These are phyloP conservation scores for Coremacera marginata DNA, from an alignment of 2,888 invertebrate genomes.

Conservation along the genomic window DNA sequence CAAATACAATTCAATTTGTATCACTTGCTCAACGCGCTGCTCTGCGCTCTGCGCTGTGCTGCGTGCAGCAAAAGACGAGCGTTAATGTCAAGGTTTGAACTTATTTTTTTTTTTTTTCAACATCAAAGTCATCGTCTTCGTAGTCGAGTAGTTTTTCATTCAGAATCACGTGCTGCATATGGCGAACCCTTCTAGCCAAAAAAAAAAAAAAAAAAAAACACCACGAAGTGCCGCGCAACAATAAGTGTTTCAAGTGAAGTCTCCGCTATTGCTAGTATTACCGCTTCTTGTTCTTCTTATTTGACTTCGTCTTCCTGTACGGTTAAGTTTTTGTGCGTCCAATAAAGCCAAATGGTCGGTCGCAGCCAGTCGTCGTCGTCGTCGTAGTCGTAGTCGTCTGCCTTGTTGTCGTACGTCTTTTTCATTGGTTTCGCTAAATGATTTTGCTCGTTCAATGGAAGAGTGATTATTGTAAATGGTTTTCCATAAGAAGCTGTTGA, in stretches of 20 bases:
- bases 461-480: constrained; percentile 64
- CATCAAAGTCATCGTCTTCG: constrained; percentile 10
- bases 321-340: constrained; percentile 36
- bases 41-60: neutral
- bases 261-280: neutral
- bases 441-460: constrained; percentile 70
- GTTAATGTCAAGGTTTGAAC: constrained; percentile 45
- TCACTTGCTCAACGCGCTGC: constrained; percentile 46
- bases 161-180: constrained; percentile 34
- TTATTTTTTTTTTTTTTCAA: constrained; percentile 29
- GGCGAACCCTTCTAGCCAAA: constrained; percentile 28
- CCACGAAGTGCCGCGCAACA: neutral
- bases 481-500: constrained; percentile 42
- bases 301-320: constrained; percentile 28
- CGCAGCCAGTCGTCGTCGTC: constrained; percentile 14
- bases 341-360: neutral
- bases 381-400: constrained; percentile 45
- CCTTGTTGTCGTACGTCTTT: constrained; percentile 25
- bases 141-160: constrained; percentile 35
- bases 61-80: constrained; percentile 39
- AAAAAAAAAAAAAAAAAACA: neutral
- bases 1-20: constrained; percentile 61
- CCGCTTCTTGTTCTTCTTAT: neutral
- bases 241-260: constrained; percentile 28
- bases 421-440: constrained; percentile 68